Base-by-base conservation (phyloP, 2,113 vertebrate species). In the Sylvietta virens region DNA sequence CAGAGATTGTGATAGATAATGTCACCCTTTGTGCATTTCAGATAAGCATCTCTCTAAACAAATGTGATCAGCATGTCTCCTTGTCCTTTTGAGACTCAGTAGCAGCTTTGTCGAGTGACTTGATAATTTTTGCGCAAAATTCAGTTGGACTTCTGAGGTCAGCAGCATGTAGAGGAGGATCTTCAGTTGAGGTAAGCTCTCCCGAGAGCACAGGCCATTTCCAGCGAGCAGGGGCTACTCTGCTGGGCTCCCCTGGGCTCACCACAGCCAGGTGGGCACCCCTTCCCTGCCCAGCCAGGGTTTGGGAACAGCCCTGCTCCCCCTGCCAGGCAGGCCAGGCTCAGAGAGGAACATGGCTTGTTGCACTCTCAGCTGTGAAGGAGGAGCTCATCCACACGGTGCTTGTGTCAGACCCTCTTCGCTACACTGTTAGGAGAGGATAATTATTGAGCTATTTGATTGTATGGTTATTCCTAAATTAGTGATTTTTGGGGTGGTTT, bases 371-470 rank as follows among this genome's bases (percentile, higher is more conserved):
- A 92, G 89, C 35, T 94, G 65, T 95, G 97, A 94, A 97, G 93
- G 95, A 90, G 84, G 83, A 91, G 91, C 94, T 98, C 98, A 98
- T 98, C 98, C 98, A 98, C 98, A 93, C 97, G 97, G 97, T 90
- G 96, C 98, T 98, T 98, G 90, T 97, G 53, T 94, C 97, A 97
- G 90, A 95, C 93, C 86, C 77, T 83, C 96, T 98, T 97, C 96
- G 96, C 98, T 96, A 92, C 73, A 83, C 96, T 97, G 71, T 97
- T 97, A 94, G 95, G 95, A 97, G 97, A 98, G 97, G 96, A 97
- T 98, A 97, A 97, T 98, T 97, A 97, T 97, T 92, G 97, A 98
- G 97, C 96, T 97, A 91, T 97, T 98, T 97, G 95, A 95, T 96
- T 97, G 91, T 96, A 96, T 88, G 97, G 94, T 97, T 97, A 97